Evolutionary conservation across 2,113 vertebrate genomes (phyloP).

Genomic region (Tenrec ecaudatus): DNA sequence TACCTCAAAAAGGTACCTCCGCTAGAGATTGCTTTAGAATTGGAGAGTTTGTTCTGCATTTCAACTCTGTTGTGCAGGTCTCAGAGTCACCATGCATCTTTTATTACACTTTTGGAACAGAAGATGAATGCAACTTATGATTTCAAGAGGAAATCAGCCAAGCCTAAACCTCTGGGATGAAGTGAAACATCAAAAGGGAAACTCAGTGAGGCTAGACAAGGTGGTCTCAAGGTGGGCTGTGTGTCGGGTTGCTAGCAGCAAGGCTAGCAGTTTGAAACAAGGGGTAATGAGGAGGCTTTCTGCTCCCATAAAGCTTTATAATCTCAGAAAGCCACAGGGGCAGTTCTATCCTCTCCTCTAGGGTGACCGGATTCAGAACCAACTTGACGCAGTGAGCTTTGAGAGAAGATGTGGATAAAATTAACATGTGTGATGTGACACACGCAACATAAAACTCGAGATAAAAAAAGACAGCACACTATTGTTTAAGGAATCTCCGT

Average conservation of each 20-base stretch:
- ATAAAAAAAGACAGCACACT: neutral
- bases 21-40: neutral
- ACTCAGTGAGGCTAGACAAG: neutral
- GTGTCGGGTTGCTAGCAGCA: too few relatives aligned
- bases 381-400: too few relatives aligned
- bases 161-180: constrained; percentile 8
- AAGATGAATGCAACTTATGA: neutral
- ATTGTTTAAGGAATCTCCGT: neutral
- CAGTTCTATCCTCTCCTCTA: too few relatives aligned
- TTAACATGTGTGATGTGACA: neutral
- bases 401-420: neutral
- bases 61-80: neutral
- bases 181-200: constrained; percentile 3
- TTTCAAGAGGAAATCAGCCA: constrained; percentile 19
- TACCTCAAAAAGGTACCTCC: neutral
- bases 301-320: too few relatives aligned
- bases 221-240: neutral
- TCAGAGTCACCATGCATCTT: neutral
- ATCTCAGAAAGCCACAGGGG: too few relatives aligned
- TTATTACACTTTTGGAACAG: neutral
- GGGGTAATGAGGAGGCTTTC: too few relatives aligned
- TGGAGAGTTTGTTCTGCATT: neutral
- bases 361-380: too few relatives aligned
- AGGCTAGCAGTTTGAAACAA: too few relatives aligned
- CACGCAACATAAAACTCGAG: neutral